A percentile compares a stretch with the other conserved stretches of the same genome.
These are phyloP conservation scores for Eilema griseolum DNA, from an alignment of 2,888 invertebrate genomes.

Conservation along the genomic window DNA sequence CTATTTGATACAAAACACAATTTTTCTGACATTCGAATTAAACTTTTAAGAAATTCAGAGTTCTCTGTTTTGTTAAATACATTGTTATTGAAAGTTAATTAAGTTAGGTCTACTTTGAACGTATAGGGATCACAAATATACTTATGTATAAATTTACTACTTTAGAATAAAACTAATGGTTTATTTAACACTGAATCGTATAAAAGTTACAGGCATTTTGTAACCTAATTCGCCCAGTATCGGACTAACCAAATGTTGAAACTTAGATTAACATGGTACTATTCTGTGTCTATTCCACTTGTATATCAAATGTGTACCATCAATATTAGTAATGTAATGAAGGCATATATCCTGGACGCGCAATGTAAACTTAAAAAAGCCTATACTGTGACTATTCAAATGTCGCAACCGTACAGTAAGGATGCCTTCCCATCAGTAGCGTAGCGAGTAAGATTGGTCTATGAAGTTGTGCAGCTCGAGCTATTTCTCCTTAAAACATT, in stretches of 20 bases:
- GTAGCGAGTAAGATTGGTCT: too few species aligned
- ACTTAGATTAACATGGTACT: background rate
- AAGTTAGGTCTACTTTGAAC: background rate
- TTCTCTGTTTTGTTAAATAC: slow-evolving; percentile 10
- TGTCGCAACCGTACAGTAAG: too few species aligned
- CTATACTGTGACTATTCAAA: too few species aligned
- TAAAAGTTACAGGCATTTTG: background rate
- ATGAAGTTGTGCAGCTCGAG: too few species aligned
- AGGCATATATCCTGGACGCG: background rate
- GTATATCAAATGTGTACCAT: background rate
- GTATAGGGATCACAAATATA: background rate
- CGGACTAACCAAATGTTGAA: background rate
- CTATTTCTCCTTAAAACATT: too few species aligned
- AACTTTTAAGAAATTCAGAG: background rate
- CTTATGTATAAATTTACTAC: background rate
- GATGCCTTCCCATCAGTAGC: too few species aligned
- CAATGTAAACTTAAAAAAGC: too few species aligned
- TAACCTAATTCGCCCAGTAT: too few species aligned
- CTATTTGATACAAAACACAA: background rate
- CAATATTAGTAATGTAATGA: background rate
- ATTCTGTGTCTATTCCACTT: background rate
- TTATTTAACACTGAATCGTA: background rate
- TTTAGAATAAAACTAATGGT: background rate
- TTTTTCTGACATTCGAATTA: background rate
- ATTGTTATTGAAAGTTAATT: slow-evolving; percentile 11